Evolutionary conservation across 2,797 vertebrate species (phyloP).

Genomic region (Arnoldichthys spilopterus): DNA sequence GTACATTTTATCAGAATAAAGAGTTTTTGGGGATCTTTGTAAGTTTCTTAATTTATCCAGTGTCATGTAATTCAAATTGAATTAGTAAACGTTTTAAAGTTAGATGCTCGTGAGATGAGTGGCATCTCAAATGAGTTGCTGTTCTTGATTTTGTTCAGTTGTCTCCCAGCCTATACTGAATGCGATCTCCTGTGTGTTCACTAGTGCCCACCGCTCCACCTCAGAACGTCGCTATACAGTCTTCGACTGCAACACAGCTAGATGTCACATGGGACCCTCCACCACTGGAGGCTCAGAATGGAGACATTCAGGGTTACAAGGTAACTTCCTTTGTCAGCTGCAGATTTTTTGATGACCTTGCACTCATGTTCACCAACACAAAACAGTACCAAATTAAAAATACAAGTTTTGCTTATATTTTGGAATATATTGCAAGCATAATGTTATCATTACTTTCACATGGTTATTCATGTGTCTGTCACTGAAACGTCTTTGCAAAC

Average conservation of each 20-base stretch:
- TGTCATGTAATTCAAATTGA: too few species aligned
- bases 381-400: not conserved
- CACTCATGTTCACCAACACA: not conserved
- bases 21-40: too few species aligned
- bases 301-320: constrained; percentile 98
- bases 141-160: not conserved
- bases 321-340: constrained; percentile 66
- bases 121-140: not conserved
- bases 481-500: too few species aligned
- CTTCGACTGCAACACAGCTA: constrained; percentile 90
- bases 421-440: too few species aligned
- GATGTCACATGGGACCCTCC: constrained; percentile 94
- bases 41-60: too few species aligned
- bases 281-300: constrained; percentile 88
- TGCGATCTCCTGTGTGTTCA: constrained; percentile 13
- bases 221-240: constrained; percentile 85
- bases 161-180: not conserved
- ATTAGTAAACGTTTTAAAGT: too few species aligned
- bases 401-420: not conserved
- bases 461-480: not conserved
- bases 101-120: too few species aligned
- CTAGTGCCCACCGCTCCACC: constrained; percentile 90
- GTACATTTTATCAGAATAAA: too few species aligned
- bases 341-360: not conserved
- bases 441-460: not conserved